Evolutionary conservation across 1,140 invertebrate genomes (phyloP), one percentile per base, ranked within the genome.

Genomic region (Hyphantria cunea): DNA sequence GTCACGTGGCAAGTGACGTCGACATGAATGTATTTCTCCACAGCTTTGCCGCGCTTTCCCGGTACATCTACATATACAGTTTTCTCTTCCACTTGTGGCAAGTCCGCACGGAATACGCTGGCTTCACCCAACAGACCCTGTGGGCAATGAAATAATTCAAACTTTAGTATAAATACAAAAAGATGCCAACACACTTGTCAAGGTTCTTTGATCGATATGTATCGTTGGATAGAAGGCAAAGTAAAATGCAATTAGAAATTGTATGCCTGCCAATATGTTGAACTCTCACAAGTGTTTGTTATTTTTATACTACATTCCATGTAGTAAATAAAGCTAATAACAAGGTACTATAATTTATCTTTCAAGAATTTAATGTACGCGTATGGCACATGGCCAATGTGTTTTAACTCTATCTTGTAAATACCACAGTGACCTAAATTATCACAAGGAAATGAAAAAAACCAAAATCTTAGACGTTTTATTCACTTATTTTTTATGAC

Each of bases 1-100:
- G 90, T 92, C 12, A 94, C 90, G 72, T 94, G 93, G 72, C 94
- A 95, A 10, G 92, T 93, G 10, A 95, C 93, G 62, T 94, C 93
- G 4, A 95, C 91, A 68, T 94, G 92, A 33, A 95, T 92, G 54
- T 93, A 89, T 77, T 95, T 95, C 59, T 92, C 89, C 0, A 94
- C 90, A 0, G 91, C 91, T 51, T 87, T 90, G 64, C 90, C 91
- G 7, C 89, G 87, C 52, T 86, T 85, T 44, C 86, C 81, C 63
- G 91, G 90, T 0, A 92, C 78, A 39, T 87, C 84, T 67, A 94
- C 92, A 60, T 93, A 91, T 80, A 92, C 90, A 39, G 92, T 93
- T 74, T 90, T 92, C 73, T 93, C 92, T 84, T 95, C 93, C 3
- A 91, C 80, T 84, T 94, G 94, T 0, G 93, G 93, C 51, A 92